phyloP scores from a whole-genome alignment of 2,888 invertebrate genomes.

The Microctonus hyperodae region DNA sequence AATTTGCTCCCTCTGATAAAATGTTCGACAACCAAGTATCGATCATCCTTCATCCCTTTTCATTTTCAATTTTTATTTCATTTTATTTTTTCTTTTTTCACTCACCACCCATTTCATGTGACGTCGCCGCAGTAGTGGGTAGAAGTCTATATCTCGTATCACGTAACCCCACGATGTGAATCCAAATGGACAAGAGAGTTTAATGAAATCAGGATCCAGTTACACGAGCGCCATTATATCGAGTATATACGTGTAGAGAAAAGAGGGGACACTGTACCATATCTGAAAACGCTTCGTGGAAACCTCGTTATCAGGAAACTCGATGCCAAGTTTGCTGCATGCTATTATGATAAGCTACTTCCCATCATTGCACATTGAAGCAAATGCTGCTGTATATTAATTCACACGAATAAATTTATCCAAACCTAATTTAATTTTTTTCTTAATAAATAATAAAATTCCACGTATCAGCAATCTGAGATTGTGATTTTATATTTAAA shows the following conservation, averaged over 20 bases:
- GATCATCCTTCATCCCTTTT: constrained; percentile 14
- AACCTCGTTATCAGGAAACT: constrained; percentile 25
- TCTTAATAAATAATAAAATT: not conserved
- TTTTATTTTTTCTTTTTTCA: not conserved
- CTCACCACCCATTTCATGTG: not conserved
- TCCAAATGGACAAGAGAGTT: constrained; percentile 39
- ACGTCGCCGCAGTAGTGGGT: not conserved
- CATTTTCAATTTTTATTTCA: constrained; percentile 5
- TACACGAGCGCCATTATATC: constrained; percentile 25
- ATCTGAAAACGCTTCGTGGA: constrained; percentile 22
- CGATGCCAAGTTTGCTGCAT: constrained; percentile 17
- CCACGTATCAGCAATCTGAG: not conserved
- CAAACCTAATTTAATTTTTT: too few relatives aligned
- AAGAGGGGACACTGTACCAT: constrained; percentile 13
- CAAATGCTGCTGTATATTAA: not conserved
- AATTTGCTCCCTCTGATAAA: not conserved
- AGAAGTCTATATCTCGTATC: constrained; percentile 25
- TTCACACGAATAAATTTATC: too few relatives aligned
- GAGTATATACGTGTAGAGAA: not conserved
- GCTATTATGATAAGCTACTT: constrained; percentile 12
- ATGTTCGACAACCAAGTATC: constrained; percentile 3
- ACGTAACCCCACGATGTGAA: constrained; percentile 29
- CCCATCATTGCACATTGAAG: not conserved
- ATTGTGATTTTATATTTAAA: not conserved
- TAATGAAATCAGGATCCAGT: constrained; percentile 40